Conservation (phyloP, 2,797 vertebrate species). For the Champsocephalus esox region DNA sequence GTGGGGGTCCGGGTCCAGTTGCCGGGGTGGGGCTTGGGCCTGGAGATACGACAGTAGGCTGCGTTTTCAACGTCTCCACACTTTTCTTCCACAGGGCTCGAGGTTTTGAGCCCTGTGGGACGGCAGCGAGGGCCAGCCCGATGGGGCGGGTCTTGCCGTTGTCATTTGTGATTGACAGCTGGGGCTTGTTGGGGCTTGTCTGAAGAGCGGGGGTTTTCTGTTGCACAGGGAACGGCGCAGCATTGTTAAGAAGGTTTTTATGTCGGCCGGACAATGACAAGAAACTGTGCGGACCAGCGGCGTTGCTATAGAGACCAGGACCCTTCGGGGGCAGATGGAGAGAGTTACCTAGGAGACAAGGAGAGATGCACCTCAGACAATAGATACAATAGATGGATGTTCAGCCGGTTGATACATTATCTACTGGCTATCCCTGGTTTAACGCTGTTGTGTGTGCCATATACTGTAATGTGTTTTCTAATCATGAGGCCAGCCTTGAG, state of each 20-base stretch:
- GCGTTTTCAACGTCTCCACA: slow-evolving; percentile 91
- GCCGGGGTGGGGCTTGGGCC: slow-evolving; percentile 79
- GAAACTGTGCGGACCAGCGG: slow-evolving; percentile 90
- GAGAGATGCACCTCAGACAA: slow-evolving; percentile 73
- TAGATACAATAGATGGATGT: slow-evolving; percentile 65
- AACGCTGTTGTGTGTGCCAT: slow-evolving; percentile 8
- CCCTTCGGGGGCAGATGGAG: slow-evolving; percentile 93
- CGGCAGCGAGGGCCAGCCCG: slow-evolving; percentile 55
- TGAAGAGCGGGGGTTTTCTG: slow-evolving; percentile 83
- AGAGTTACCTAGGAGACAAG: slow-evolving; percentile 84
- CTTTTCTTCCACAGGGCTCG: slow-evolving; percentile 97
- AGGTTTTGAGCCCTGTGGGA: slow-evolving; percentile 83
- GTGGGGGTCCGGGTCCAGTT: slow-evolving; percentile 84
- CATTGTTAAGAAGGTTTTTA: slow-evolving; percentile 97
- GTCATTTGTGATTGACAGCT: slow-evolving; percentile 90
- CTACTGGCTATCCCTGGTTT: slow-evolving; percentile 21
- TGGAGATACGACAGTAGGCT: slow-evolving; percentile 76
- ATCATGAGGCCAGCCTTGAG: slow-evolving; percentile 27
- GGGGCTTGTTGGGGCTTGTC: slow-evolving; percentile 92
- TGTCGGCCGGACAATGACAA: slow-evolving; percentile 88
- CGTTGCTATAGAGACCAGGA: slow-evolving; percentile 91
- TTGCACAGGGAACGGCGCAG: slow-evolving; percentile 86
- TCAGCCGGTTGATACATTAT: slow-evolving; percentile 51
- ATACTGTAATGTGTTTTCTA: slow-evolving; percentile 56
- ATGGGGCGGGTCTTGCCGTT: slow-evolving; percentile 78